Base-by-base conservation (phyloP, 2,888 invertebrate species). In the Xestia rhomboidea region DNA sequence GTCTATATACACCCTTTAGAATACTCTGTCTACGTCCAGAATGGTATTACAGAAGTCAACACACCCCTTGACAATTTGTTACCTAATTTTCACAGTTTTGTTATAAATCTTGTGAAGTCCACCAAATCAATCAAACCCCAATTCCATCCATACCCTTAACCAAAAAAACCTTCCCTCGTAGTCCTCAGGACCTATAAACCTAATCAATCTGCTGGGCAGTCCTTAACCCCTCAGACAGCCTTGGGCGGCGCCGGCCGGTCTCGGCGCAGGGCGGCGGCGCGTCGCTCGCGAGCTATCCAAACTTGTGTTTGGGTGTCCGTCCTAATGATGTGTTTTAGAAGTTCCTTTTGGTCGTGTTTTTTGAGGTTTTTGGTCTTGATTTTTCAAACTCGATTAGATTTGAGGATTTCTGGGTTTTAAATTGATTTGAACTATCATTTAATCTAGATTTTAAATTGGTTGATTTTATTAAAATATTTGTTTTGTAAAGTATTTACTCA, bases 171-270 rank as follows among this genome's bases (percentile, higher is more conserved):
- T 4, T 27, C 60, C 68, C 49, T 82, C 82, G 83, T 84, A 87
- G 69, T 82, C 84, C 83, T 84, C 83, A 87, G 88, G 89, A 85
- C 79, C 82, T 87, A 86, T 87, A 86, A 74, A 79, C 82, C 79
- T 81, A 87, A 91, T 92, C 89, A 91, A 90, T 90, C 89, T 88
- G 88, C 79, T 78, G 86, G 82, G 79, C 87, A 93, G 94, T 91
- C 93, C 93, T 94, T 94, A 93, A 94, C 94, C 93, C 93, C 91
- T 13, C 77, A 95, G 95, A 95, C 95, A 95, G 91, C 95, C 95
- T 95, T 95, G 95, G 88, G 49, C 24, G 94, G 94, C 94, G 94
- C 94, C 94, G 87, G 76, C 81, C 82, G 73, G 94, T 93, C 94
- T 94, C 85, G 85, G 84, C 84, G 74, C 84, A 78, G 71, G 87